phyloP scores from a whole-genome alignment of 2,113 vertebrate species.

The Coptodon rendalli region DNA sequence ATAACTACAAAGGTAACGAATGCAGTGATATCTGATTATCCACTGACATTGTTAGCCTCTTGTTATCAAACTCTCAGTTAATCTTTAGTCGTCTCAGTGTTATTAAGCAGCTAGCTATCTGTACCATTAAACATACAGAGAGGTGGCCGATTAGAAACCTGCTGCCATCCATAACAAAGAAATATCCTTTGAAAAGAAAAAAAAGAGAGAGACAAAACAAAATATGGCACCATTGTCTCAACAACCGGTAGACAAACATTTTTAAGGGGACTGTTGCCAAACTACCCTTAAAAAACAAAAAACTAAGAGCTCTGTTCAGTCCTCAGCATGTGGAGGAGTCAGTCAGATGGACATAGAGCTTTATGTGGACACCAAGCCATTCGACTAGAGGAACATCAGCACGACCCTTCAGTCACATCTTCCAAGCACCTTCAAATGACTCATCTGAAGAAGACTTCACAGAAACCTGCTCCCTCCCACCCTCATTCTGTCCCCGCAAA shows the following conservation, averaged over 20 bases:
- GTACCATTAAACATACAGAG: slow-evolving; percentile 59
- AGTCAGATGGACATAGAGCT: slow-evolving; percentile 31
- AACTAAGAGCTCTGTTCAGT: slow-evolving; percentile 20
- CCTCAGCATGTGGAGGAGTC: slow-evolving; percentile 9
- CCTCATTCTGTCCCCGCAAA: background rate
- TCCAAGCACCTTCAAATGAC: slow-evolving; percentile 1
- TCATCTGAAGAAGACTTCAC: background rate
- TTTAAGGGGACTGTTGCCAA: slow-evolving; percentile 28
- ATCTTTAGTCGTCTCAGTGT: slow-evolving; percentile 43
- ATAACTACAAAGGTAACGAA: slow-evolving; percentile 36
- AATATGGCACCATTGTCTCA: slow-evolving; percentile 73
- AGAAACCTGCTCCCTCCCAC: background rate
- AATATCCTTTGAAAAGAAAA: slow-evolving; percentile 34
- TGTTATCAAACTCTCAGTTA: slow-evolving; percentile 30
- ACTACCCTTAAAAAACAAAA: slow-evolving; percentile 10
- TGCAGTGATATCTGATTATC: slow-evolving; percentile 36
- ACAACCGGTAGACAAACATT: slow-evolving; percentile 62
- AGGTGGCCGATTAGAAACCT: slow-evolving; percentile 62
- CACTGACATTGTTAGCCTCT: slow-evolving; percentile 16
- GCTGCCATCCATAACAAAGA: slow-evolving; percentile 46
- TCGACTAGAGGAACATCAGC: slow-evolving; percentile 11
- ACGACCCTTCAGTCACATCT: background rate
- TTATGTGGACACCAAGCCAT: background rate
- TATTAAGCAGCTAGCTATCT: slow-evolving; percentile 63
- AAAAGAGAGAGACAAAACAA: slow-evolving; percentile 30